Conservation (phyloP, 64 coral and sea anemone species). For the Stichodactyla helianthus region DNA sequence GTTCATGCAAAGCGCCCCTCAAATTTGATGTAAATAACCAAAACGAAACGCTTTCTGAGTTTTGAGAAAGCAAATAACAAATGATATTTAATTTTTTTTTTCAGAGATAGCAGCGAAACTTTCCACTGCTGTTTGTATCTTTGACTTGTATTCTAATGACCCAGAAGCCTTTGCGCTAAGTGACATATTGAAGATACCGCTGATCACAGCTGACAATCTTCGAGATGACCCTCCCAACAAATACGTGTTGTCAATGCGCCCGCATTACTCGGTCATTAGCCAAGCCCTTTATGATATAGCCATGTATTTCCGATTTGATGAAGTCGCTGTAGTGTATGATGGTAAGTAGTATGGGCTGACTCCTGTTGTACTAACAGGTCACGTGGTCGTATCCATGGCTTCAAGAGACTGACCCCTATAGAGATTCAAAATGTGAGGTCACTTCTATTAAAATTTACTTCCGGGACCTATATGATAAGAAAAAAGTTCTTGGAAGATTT, state of each 20-base stretch:
- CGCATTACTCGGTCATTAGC: conserved; percentile 32
- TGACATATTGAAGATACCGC: conserved; percentile 30
- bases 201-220: conserved; percentile 39
- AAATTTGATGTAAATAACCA: too few relatives aligned
- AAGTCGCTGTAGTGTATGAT: conserved; percentile 48
- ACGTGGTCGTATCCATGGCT: not conserved
- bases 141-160: conserved; percentile 39
- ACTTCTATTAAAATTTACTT: too few relatives aligned
- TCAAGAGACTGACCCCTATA: not conserved
- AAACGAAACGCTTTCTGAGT: too few relatives aligned
- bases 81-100: not conserved
- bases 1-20: too few relatives aligned
- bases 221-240: conserved; percentile 32
- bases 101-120: conserved; percentile 24
- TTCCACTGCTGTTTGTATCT: not conserved
- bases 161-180: conserved; percentile 17
- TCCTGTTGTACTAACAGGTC: not conserved
- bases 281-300: conserved; percentile 41
- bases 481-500: too few relatives aligned
- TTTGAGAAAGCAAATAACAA: too few relatives aligned
- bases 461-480: too few relatives aligned
- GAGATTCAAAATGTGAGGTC: too few relatives aligned
- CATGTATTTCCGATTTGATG: conserved; percentile 29
- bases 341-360: conserved; percentile 23
- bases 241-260: conserved; percentile 36